These are phyloP conservation scores for Dynastes maya DNA, from an alignment of 2,888 invertebrate species.

Conservation along the genomic window DNA sequence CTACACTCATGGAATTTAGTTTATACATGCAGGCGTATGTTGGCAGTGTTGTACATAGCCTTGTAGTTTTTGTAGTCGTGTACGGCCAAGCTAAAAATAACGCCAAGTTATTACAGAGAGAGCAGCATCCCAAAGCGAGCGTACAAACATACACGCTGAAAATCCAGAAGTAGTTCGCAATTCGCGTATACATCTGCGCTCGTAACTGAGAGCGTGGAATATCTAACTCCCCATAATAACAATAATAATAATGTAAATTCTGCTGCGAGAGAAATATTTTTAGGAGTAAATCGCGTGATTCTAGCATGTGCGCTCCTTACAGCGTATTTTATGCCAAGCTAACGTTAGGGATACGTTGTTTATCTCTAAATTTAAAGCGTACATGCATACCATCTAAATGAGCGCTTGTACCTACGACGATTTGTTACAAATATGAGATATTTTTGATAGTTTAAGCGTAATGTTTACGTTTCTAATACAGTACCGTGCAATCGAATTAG, in stretches of 20 bases:
- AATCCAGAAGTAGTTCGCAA: neutral
- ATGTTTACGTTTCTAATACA: too few species aligned
- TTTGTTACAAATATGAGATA: too few species aligned
- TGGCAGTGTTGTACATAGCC: neutral
- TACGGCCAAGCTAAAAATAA: conserved; percentile 1
- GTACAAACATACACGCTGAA: neutral
- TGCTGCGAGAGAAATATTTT: conserved; percentile 11
- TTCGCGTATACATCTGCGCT: neutral
- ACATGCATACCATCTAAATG: neutral
- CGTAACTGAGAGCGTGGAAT: neutral
- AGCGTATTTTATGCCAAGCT: neutral
- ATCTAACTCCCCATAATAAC: conserved; percentile 6
- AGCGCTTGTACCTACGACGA: too few species aligned
- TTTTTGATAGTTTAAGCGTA: too few species aligned
- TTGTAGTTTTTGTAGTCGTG: neutral
- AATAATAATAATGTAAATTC: conserved; percentile 14
- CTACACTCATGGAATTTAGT: too few species aligned
- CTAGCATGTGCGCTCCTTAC: neutral
- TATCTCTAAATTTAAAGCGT: neutral
- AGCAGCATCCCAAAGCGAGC: neutral
- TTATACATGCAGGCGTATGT: neutral
- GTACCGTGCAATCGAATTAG: too few species aligned
- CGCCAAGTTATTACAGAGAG: conserved; percentile 1
- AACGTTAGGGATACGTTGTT: neutral
- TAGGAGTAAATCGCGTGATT: conserved; percentile 14